phyloP scores from a whole-genome alignment of 2,888 invertebrate species.

The Lasioglossum morio region DNA sequence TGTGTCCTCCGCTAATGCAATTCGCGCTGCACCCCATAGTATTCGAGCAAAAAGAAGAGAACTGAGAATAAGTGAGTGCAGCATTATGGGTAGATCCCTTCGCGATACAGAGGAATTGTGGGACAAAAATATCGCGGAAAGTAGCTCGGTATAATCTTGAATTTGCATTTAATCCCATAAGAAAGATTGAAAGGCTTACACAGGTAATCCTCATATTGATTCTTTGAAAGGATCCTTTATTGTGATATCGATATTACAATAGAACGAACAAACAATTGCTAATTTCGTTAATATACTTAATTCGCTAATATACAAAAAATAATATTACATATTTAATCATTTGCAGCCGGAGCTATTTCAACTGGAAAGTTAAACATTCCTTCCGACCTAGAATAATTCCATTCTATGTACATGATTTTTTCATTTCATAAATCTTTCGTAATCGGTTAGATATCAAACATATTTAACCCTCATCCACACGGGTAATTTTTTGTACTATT shows the following conservation, averaged over 20 bases:
- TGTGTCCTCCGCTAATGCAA: constrained; percentile 3
- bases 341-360: no score
- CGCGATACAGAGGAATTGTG: constrained; percentile 21
- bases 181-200: background rate
- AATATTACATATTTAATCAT: no score
- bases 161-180: background rate
- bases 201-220: background rate
- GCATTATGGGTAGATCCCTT: constrained; percentile 25
- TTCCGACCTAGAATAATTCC: no score
- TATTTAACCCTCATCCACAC: no score
- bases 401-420: no score
- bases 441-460: no score
- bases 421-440: no score
- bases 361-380: no score
- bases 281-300: background rate
- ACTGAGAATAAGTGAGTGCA: constrained; percentile 21
- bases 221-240: background rate
- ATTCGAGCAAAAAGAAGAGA: constrained; percentile 24
- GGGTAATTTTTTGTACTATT: no score
- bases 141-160: constrained; percentile 22
- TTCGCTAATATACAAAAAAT: no score
- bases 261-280: background rate
- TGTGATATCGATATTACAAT: background rate
- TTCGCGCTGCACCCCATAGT: background rate
- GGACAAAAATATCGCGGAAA: constrained; percentile 12